A percentile compares a stretch with the other conserved stretches of the same genome.
Conservation (phyloP, 2,888 invertebrate species). For the Zygothrica quintamaculata region DNA sequence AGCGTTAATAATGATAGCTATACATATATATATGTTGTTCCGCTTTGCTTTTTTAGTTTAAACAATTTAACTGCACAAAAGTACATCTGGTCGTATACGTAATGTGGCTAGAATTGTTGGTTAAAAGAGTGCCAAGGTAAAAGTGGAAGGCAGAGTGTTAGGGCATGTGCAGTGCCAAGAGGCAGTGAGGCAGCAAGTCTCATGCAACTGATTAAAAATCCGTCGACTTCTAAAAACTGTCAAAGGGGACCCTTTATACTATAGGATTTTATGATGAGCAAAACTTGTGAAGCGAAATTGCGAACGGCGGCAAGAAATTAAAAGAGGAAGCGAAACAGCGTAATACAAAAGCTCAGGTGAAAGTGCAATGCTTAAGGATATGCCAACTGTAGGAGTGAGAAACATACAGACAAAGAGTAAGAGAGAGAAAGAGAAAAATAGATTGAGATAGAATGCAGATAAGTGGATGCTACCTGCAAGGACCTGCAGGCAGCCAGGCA, state of each 20-base stretch:
- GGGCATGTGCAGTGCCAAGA: slow-evolving; percentile 65
- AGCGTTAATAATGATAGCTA: no score
- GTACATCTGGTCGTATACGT: neutral
- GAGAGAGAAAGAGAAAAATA: slow-evolving; percentile 1
- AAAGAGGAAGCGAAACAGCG: slow-evolving; percentile 35
- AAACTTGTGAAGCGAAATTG: slow-evolving; percentile 72
- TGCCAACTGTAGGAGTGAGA: no score
- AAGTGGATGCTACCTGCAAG: slow-evolving; percentile 7
- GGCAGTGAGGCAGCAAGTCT: slow-evolving; percentile 59
- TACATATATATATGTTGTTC: no score
- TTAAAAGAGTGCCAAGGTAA: slow-evolving; percentile 28
- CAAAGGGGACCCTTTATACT: slow-evolving; percentile 58
- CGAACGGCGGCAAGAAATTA: slow-evolving; percentile 53
- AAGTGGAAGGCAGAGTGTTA: neutral
- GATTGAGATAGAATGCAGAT: slow-evolving; percentile 12
- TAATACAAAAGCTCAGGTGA: slow-evolving; percentile 48
- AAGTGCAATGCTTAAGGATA: slow-evolving; percentile 46
- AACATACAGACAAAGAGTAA: neutral
- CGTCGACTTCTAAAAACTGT: slow-evolving; percentile 67
- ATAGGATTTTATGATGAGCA: slow-evolving; percentile 71
- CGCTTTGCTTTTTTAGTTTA: no score
- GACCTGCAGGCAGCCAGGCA: neutral
- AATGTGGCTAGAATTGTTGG: slow-evolving; percentile 25
- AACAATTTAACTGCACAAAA: neutral
- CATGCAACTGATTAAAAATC: slow-evolving; percentile 73